Evolutionary conservation across 2,888 invertebrate genomes (phyloP), one percentile per base, ranked within the genome.

Genomic region (Nemurella pictetii): DNA sequence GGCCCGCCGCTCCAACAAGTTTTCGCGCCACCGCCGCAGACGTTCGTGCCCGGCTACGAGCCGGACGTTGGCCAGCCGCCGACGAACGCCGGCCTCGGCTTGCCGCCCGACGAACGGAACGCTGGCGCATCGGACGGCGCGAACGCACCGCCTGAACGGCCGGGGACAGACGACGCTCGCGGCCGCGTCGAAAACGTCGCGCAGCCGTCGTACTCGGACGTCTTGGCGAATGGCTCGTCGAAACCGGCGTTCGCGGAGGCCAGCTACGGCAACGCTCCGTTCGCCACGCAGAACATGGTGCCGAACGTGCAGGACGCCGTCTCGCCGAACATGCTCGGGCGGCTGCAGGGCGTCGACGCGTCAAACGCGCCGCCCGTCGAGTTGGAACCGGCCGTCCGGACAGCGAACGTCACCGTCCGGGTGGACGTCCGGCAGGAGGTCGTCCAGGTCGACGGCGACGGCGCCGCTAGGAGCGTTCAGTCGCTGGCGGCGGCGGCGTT

Each of bases 1-100:
- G 78, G 28, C 29, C 78, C 28, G 78, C 30, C 78, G 30, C 28
- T 55, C 28, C 82, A 82, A 28, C 82, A 82, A 72, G 82, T 72
- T 72, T 81, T 81, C 55, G 25, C 30, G 5, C 81, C 81, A 36
- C 36, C 9, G n/a, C 77, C 20, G 75, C 15, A 27, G 78, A 4
- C 32, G n/a, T 82, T 72, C 28, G 82, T 36, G 7, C 27, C 82
- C 72, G 28, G 25, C 55, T 26, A 25, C 82, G 82, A 26, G 74
- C 26, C 74, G 74, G 74, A 4, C 74, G 15, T 74, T 4, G 4
- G 20, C n/a, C 20, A 74, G 74, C 15, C 74, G 74, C 4, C 74
- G 12, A 74, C 7, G 74, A 20, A 74, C 20, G 4, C 74, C n/a
- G 74, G 26, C n/a, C 26, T 20, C 7, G 26, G n/a, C 26, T 74